Conservation (phyloP, 1,140 invertebrate genomes). For the Ooceraea biroi region DNA sequence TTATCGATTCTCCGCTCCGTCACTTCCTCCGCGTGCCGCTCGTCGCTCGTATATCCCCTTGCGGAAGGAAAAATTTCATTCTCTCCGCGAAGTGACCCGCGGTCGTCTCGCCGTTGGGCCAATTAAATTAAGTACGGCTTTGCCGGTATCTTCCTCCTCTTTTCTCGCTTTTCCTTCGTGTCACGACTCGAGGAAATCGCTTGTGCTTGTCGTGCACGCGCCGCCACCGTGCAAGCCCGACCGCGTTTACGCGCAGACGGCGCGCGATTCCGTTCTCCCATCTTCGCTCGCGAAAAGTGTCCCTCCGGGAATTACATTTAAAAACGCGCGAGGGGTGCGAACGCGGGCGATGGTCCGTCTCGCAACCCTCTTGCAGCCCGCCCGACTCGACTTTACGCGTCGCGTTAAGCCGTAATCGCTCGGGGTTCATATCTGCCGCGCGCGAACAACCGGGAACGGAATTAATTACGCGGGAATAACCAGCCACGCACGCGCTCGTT, state of each 20-base stretch:
- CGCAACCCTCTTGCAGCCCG: slow-evolving; percentile 29
- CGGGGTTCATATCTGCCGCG: slow-evolving; percentile 30
- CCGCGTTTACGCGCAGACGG: slow-evolving; percentile 3
- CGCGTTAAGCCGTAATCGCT: slow-evolving; percentile 51
- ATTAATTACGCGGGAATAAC: slow-evolving; percentile 68
- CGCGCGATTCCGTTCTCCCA: background rate
- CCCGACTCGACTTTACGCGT: slow-evolving; percentile 37
- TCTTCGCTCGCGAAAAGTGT: slow-evolving; percentile 18
- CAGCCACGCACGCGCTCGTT: background rate
- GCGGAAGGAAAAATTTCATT: slow-evolving; percentile 59
- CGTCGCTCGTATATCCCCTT: background rate
- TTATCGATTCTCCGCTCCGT: slow-evolving; percentile 47
- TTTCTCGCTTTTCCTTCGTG: background rate
- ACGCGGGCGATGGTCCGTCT: background rate
- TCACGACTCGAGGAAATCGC: background rate
- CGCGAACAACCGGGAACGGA: slow-evolving; percentile 56
- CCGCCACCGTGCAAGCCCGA: slow-evolving; percentile 8
- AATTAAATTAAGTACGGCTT: slow-evolving; percentile 50
- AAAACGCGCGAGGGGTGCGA: background rate
- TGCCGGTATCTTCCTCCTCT: background rate
- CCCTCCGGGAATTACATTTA: slow-evolving; percentile 20
- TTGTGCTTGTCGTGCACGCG: background rate
- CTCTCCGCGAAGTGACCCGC: slow-evolving; percentile 25
- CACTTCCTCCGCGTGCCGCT: background rate
- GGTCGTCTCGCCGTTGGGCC: slow-evolving; percentile 36